Percentiles rank a stretch among this genome's conserved stretches.
Conservation (phyloP, 1,140 invertebrate species). For the Macrocentrus cingulum region DNA sequence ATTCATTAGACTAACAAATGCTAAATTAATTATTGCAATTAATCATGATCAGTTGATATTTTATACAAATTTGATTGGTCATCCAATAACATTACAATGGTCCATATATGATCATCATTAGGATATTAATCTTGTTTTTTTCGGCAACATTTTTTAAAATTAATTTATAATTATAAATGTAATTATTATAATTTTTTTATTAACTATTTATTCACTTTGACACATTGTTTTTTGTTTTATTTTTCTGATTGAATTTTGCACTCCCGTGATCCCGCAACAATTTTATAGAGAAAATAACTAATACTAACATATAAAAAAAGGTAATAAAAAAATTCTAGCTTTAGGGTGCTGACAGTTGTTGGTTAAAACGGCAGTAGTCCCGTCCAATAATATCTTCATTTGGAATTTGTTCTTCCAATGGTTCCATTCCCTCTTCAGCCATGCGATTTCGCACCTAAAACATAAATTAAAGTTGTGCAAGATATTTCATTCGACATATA, state of each 20-base stretch:
- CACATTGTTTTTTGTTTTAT: constrained; percentile 24
- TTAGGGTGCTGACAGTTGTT: constrained; percentile 16
- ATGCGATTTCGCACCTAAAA: constrained; percentile 50
- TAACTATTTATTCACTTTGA: no score
- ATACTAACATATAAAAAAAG: constrained; percentile 25
- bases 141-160: no score
- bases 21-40: background rate
- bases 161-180: no score
- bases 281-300: constrained; percentile 1
- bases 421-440: constrained; percentile 52
- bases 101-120: constrained; percentile 16
- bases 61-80: constrained; percentile 31
- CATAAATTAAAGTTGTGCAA: no score
- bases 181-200: no score
- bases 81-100: constrained; percentile 30
- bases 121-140: background rate
- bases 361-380: constrained; percentile 54
- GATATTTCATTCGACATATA: no score
- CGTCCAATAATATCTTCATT: constrained; percentile 52
- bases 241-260: constrained; percentile 14
- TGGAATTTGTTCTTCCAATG: constrained; percentile 53
- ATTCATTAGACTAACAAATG: background rate
- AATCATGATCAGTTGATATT: constrained; percentile 16
- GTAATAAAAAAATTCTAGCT: constrained; percentile 23
- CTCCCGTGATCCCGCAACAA: constrained; percentile 2